Conservation (phyloP, 2,797 vertebrate species). For the Coilia nasus region DNA sequence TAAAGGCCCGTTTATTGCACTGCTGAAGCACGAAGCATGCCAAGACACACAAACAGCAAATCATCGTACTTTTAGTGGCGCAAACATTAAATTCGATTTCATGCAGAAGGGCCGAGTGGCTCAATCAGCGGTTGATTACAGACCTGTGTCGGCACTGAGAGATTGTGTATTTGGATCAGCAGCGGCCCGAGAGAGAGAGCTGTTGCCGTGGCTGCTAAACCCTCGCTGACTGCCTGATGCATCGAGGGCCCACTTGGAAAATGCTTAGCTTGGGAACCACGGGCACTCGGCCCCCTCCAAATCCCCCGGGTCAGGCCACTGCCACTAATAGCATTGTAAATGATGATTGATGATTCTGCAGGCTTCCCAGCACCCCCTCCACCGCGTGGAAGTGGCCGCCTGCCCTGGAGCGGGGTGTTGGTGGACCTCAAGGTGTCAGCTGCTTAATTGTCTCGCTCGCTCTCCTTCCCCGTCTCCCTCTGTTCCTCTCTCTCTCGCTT, state of each 20-base stretch:
- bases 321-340: constrained; percentile 71
- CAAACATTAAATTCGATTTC: neutral
- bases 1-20: constrained; percentile 24
- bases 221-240: constrained; percentile 5
- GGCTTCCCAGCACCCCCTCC: constrained; percentile 56
- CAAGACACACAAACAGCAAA: constrained; percentile 2
- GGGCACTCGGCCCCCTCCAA: constrained; percentile 58
- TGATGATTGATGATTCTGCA: constrained; percentile 74
- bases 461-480: neutral
- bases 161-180: neutral
- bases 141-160: neutral
- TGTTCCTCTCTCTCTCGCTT: neutral
- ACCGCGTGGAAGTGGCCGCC: constrained; percentile 69
- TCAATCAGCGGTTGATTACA: neutral
- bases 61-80: neutral
- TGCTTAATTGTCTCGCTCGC: constrained; percentile 62
- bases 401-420: constrained; percentile 58
- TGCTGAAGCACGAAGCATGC: neutral
- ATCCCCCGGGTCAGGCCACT: constrained; percentile 61
- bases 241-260: constrained; percentile 16
- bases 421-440: constrained; percentile 65
- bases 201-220: constrained; percentile 60
- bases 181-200: constrained; percentile 18
- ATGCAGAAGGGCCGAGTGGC: neutral
- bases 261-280: constrained; percentile 46